phyloP scores from a whole-genome alignment of 2,113 vertebrate species.

The Notarius quadriscutis region DNA sequence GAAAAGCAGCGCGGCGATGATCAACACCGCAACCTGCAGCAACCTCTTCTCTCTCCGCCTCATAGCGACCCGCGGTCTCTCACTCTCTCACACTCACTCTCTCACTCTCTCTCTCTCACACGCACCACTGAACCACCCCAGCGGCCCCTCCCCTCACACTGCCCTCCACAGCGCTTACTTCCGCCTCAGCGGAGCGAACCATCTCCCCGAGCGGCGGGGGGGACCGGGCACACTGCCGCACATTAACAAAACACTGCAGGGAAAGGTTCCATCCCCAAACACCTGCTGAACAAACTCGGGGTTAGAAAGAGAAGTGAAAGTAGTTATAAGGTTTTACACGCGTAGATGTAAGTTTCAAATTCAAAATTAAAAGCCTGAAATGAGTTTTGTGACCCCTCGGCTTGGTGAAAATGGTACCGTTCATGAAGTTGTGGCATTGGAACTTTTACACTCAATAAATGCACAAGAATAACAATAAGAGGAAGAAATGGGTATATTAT shows the following conservation, averaged over 20 bases:
- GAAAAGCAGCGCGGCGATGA: slow-evolving; percentile 13
- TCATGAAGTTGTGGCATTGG: not conserved
- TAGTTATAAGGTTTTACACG: not conserved
- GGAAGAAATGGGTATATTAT: too few relatives aligned
- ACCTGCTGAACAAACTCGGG: not conserved
- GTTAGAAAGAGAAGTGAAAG: not conserved
- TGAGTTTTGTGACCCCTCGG: not conserved
- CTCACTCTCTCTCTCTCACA: not conserved
- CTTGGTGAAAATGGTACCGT: not conserved
- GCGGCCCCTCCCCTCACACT: not conserved
- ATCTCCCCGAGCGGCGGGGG: not conserved
- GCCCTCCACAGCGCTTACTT: not conserved
- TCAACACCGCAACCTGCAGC: not conserved
- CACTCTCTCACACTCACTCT: not conserved
- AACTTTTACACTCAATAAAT: not conserved
- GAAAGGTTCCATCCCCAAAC: not conserved
- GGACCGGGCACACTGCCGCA: not conserved
- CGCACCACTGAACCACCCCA: too few relatives aligned
- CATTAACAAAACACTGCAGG: too few relatives aligned
- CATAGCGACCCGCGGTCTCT: not conserved
- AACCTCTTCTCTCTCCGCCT: slow-evolving; percentile 17
- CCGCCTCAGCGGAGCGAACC: not conserved
- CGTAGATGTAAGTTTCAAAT: too few relatives aligned
- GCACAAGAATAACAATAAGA: not conserved
- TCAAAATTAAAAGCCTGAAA: not conserved